Base-by-base conservation (phyloP, 2,888 invertebrate species). In the Nesidiocoris tenuis region DNA sequence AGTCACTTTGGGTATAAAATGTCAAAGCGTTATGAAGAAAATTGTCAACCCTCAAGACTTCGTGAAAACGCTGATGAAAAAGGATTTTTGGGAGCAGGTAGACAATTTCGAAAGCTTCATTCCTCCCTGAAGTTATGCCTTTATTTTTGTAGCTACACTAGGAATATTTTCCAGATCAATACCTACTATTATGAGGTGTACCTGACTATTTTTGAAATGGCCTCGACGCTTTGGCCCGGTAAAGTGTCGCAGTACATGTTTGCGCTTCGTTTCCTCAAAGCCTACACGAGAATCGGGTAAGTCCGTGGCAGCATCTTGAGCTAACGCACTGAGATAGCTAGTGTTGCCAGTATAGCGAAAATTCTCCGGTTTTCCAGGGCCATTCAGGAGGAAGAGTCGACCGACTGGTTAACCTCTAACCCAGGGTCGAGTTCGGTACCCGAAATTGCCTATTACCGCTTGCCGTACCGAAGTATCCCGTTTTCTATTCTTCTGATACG, bases 111-210 rank as follows among this genome's bases (percentile, higher is more conserved):
- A 76, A 78, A 39, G 22, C 75, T 9, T 66, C 67, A 55, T 72
- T 77, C 23, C 68, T 67, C 55, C 59, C 77, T 63, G 63, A 22
- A 7, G 63, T 22, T 21, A 5, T 63, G 9, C 63, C 59, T 7
- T 17, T 5, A 5, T 17, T 17, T 7, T 17, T 59, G 59, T 12
- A 12, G 59, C 17, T 16, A 59, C 59, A n/a, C 5, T 59, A 5
- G 59, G 7, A 59, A 59, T 16, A 9, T 22, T 66, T 81, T 82
- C 63, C 80, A 86, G 85, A 82, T 86, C 0, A 86, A 86, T 80
- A 85, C 84, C 78, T 87, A 87, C 80, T 82, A 87, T 78, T 87
- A 87, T 77, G 87, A 87, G 82, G 84, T 86, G 2, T 86, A 85
- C 78, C 80, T 84, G 22, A 84, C 85, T 18, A 83, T 87, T 61